A percentile compares a stretch with the other conserved stretches of the same genome.
These are phyloP conservation scores for Sitodiplosis mosellana DNA, from an alignment of 1,140 invertebrate genomes.

Conservation along the genomic window DNA sequence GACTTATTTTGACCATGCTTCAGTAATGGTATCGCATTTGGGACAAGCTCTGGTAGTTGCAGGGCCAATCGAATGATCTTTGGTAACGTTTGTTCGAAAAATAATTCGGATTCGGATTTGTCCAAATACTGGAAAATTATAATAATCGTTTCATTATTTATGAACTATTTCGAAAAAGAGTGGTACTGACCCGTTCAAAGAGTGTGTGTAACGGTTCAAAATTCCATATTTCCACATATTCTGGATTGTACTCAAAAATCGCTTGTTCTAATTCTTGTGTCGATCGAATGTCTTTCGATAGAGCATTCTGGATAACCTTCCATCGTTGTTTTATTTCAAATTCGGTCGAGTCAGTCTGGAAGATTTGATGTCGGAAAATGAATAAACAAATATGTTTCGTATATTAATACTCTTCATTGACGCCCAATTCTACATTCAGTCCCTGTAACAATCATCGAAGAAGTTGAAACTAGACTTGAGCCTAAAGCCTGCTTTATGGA, in stretches of 20 bases:
- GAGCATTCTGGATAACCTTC: conserved; percentile 51
- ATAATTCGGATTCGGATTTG: conserved; percentile 47
- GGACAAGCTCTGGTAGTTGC: conserved; percentile 54
- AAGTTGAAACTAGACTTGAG: too few species aligned
- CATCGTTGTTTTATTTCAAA: conserved; percentile 48
- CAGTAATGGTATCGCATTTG: conserved; percentile 59
- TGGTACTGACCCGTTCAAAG: conserved; percentile 55
- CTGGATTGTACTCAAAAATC: conserved; percentile 59
- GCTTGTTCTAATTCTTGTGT: conserved; percentile 50
- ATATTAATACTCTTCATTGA: too few species aligned
- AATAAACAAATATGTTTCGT: too few species aligned
- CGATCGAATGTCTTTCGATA: conserved; percentile 42
- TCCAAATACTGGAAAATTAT: conserved; percentile 37
- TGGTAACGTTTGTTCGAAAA: conserved; percentile 59
- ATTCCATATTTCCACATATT: conserved; percentile 46
- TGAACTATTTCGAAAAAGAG: too few species aligned
- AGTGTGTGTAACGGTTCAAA: conserved; percentile 52
- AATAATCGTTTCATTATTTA: too few species aligned
- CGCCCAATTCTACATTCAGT: too few species aligned
- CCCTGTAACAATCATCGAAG: too few species aligned
- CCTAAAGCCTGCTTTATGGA: too few species aligned
- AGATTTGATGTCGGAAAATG: too few species aligned
- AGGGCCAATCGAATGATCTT: conserved; percentile 62
- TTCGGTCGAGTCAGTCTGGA: too few species aligned
- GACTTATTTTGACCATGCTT: conserved; percentile 29